A percentile compares a stretch with the other conserved stretches of the same genome.
Conservation (phyloP, 2,888 invertebrate genomes). For the Cataglyphis albicans region DNA sequence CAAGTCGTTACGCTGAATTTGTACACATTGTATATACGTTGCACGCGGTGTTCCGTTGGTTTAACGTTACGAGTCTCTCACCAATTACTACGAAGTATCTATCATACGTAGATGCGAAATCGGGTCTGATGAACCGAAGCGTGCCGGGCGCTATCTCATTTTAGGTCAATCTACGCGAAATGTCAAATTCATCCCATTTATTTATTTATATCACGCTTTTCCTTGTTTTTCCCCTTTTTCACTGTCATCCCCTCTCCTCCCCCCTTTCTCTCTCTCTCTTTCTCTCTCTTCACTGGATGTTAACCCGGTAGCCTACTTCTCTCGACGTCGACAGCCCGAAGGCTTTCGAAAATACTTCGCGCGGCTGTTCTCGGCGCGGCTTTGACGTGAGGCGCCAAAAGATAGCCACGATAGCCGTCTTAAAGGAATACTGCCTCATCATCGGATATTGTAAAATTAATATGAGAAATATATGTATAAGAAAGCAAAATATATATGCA, state of each 20-base stretch:
- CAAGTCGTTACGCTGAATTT: slow-evolving; percentile 27
- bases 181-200: slow-evolving; percentile 32
- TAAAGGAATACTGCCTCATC: not conserved
- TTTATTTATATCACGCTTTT: not conserved
- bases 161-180: slow-evolving; percentile 16
- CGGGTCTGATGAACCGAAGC: not conserved
- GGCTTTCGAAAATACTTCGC: slow-evolving; percentile 84
- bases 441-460: not conserved
- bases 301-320: slow-evolving; percentile 85
- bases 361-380: slow-evolving; percentile 52
- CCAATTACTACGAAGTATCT: not conserved
- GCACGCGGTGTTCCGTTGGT: not conserved
- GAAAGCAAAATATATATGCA: not conserved
- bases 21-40: not conserved
- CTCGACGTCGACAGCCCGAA: slow-evolving; percentile 75
- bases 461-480: not conserved
- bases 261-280: not conserved
- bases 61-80: not conserved
- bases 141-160: slow-evolving; percentile 14
- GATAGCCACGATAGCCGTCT: slow-evolving; percentile 21
- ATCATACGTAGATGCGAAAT: not conserved
- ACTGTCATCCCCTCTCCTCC: not conserved
- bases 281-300: slow-evolving; percentile 66
- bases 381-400: slow-evolving; percentile 35
- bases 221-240: slow-evolving; percentile 3